Conservation (phyloP, 2,797 vertebrate species). For the Notoglanidium macrostoma region DNA sequence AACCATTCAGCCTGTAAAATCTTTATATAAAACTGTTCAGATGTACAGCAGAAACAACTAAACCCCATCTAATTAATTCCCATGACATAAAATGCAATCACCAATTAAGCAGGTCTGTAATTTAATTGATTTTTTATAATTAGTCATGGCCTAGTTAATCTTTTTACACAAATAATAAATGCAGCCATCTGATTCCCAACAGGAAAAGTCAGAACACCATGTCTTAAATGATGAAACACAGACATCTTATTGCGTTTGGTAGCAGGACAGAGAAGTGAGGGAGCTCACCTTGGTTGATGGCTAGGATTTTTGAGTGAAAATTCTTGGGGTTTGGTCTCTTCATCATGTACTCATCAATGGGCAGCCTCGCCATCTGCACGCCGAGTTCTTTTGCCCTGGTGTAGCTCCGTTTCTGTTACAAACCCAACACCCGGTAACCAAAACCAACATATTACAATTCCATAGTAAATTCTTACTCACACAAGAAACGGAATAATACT, state of each 20-base stretch:
- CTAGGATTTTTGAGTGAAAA: conserved; percentile 87
- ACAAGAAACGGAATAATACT: not conserved
- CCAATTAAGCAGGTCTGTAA: not conserved
- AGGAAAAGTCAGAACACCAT: no score
- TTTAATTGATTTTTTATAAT: no score
- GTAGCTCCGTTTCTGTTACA: conserved; percentile 82
- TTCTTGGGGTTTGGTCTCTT: conserved; percentile 82
- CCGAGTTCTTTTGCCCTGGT: conserved; percentile 76
- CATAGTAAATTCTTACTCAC: not conserved
- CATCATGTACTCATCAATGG: conserved; percentile 89
- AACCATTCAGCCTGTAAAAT: not conserved
- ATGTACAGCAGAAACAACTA: not conserved
- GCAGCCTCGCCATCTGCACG: conserved; percentile 80
- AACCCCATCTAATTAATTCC: not conserved
- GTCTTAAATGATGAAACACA: not conserved
- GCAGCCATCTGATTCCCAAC: not conserved
- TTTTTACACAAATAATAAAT: not conserved
- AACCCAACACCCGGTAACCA: not conserved
- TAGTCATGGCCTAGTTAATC: not conserved
- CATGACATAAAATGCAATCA: not conserved
- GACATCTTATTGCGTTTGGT: not conserved
- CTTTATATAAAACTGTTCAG: not conserved
- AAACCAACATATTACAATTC: not conserved
- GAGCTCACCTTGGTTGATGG: conserved; percentile 86
- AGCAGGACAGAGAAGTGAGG: not conserved